phyloP scores from a whole-genome alignment of 2,797 vertebrate species.

The Ispidina picta region DNA sequence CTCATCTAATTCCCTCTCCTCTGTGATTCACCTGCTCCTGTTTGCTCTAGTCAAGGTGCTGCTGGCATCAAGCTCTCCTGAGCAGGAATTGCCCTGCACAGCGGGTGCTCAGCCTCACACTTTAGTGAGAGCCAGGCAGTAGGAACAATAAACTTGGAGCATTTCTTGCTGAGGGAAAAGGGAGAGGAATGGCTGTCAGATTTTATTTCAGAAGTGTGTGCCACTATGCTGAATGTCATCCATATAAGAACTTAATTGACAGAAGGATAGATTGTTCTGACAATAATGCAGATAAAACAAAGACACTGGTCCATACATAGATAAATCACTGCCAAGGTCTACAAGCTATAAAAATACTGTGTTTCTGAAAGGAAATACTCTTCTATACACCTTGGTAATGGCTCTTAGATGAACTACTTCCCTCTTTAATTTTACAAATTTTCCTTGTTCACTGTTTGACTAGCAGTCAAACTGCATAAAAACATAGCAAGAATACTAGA shows the following conservation, averaged over 20 bases:
- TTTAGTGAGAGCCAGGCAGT: fast-evolving
- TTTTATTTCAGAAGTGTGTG: background rate
- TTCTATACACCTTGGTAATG: background rate
- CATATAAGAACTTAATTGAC: background rate
- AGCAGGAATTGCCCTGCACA: background rate
- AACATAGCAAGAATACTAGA: background rate
- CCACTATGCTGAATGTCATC: background rate
- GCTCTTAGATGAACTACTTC: background rate
- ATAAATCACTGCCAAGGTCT: background rate
- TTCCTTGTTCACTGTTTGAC: background rate
- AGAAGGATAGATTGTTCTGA: background rate
- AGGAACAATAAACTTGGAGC: background rate
- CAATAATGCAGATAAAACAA: background rate
- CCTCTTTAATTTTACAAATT: background rate
- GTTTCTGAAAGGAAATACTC: background rate
- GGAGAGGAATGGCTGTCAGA: background rate
- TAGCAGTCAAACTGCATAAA: background rate
- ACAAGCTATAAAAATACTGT: background rate
- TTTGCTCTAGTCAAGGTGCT: background rate
- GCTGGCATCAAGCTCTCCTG: background rate
- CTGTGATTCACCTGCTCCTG: constrained; percentile 14
- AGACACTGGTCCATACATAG: background rate
- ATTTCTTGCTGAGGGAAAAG: background rate
- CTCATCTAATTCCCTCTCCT: constrained; percentile 45
- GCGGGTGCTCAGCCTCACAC: fast-evolving